A percentile compares a stretch with the other conserved stretches of the same genome.
Evolutionary conservation across 2,888 invertebrate genomes (phyloP).

Genomic region (Leptothorax acervorum): DNA sequence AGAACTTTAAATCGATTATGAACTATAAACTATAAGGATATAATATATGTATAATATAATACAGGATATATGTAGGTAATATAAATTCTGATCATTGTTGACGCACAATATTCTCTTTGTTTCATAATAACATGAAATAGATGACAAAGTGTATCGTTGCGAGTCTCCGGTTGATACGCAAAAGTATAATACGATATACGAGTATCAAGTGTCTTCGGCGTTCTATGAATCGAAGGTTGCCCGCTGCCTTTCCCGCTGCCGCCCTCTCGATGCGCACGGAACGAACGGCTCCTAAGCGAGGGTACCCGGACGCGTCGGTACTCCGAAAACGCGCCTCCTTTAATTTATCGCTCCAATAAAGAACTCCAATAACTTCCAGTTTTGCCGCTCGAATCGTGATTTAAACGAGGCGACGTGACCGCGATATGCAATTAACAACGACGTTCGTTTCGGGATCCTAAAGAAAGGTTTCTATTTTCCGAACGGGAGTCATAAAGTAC

Average conservation of each 20-base stretch:
- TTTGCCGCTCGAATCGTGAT: neutral
- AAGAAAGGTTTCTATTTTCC: neutral
- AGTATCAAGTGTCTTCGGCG: neutral
- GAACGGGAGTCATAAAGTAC: neutral
- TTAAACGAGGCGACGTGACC: neutral
- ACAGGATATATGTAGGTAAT: neutral
- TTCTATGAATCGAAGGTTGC: neutral
- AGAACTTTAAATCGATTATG: neutral
- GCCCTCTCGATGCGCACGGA: neutral
- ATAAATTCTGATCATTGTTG: neutral
- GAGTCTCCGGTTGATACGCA: neutral
- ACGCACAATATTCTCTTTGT: neutral
- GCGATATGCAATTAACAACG: neutral
- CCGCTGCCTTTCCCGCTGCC: neutral
- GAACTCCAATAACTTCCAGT: neutral
- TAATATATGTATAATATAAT: neutral
- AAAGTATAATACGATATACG: neutral
- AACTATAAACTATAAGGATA: neutral
- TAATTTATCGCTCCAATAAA: slow-evolving; percentile 7
- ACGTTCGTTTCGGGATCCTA: neutral
- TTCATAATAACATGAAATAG: neutral
- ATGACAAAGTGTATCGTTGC: neutral
- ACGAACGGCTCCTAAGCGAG: neutral
- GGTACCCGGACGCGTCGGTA: slow-evolving; percentile 1
- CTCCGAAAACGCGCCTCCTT: neutral